These are phyloP conservation scores for Diplodus sargus DNA, from an alignment of 2,797 vertebrate species.

Conservation along the genomic window DNA sequence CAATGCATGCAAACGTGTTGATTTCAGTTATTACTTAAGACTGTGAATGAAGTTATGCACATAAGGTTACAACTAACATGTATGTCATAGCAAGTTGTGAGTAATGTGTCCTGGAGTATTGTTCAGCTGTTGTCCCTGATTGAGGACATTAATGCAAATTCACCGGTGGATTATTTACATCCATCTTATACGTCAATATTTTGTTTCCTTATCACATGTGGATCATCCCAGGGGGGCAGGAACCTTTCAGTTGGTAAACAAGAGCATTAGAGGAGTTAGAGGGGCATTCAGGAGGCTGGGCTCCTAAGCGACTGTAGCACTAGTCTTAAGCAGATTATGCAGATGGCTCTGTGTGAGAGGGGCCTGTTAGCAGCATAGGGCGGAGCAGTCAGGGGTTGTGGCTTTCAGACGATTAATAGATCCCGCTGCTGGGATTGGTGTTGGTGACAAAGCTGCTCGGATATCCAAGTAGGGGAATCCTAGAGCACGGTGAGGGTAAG, in stretches of 20 bases:
- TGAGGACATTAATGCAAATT: slow-evolving; percentile 15
- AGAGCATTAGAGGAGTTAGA: slow-evolving; percentile 73
- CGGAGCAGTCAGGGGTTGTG: slow-evolving; percentile 70
- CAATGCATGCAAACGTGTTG: not conserved
- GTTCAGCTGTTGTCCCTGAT: not conserved
- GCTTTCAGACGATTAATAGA: slow-evolving; percentile 77
- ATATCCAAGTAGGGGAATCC: slow-evolving; percentile 78
- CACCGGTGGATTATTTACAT: slow-evolving; percentile 32
- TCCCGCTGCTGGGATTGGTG: slow-evolving; percentile 75
- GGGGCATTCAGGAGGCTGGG: slow-evolving; percentile 67
- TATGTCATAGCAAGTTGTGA: not conserved
- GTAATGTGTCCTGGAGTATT: not conserved
- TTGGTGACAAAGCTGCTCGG: slow-evolving; percentile 65
- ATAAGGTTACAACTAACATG: not conserved
- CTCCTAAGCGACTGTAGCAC: slow-evolving; percentile 73
- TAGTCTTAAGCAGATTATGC: slow-evolving; percentile 91
- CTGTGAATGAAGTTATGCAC: not conserved
- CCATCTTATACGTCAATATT: slow-evolving; percentile 33
- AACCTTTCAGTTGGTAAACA: slow-evolving; percentile 72
- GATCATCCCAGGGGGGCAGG: slow-evolving; percentile 42
- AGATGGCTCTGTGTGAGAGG: slow-evolving; percentile 77
- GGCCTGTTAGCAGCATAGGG: slow-evolving; percentile 72
- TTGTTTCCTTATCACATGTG: slow-evolving; percentile 41
- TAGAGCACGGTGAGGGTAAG: slow-evolving; percentile 39
- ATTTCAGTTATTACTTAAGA: not conserved